Base-by-base conservation (phyloP, 2,888 invertebrate species). In the Caenorhabditis sinica region DNA sequence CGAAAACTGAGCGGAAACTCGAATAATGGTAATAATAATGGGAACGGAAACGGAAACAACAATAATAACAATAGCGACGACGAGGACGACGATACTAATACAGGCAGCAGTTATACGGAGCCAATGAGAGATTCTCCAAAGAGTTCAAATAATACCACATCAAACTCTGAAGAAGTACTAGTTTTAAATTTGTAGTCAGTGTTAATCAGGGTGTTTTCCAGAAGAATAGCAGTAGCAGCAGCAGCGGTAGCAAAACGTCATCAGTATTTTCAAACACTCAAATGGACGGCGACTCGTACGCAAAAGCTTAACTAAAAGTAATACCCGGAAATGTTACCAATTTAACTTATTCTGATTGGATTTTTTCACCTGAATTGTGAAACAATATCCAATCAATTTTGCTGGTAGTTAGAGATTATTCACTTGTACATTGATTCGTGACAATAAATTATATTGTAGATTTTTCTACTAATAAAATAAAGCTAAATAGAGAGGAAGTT, bases 1-100 rank as follows among this genome's bases (percentile, higher is more conserved):
- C 80, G 89, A 13, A 89, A 88, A 71, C 28, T 79, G 71, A 77
- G 63, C 17, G 75, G 68, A n/a, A 43, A 40, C 60, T 36, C 63
- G 5, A 76, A 56, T 49, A 60, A 45, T 8, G 28, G 56, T 28
- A 77, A 76, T 28, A 77, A 76, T 40, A 74, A 60, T 28, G 58
- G 61, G 23, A 68, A 74, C 20, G 53, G 60, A 56, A 33, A 51
- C 53, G 20, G 63, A 71, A 71, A 75, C 33, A 74, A 74, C 45
- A 76, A 68, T 30, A 83, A 68, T 20, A 69, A 68, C 23, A 69
- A 49, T 28, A 45, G 56, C 23, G 58, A 81, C 0, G 75, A 79
- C 9, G 71, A 75, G 5, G 76, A 76, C 2, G 82, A 77, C 40
- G 69, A 58, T 20, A 69, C 69, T 30, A 77, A 75, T 80, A 51